Evolutionary conservation across 2,797 vertebrate species (phyloP), one percentile per base, ranked within the genome.

Genomic region (Loriculus beryllinus): DNA sequence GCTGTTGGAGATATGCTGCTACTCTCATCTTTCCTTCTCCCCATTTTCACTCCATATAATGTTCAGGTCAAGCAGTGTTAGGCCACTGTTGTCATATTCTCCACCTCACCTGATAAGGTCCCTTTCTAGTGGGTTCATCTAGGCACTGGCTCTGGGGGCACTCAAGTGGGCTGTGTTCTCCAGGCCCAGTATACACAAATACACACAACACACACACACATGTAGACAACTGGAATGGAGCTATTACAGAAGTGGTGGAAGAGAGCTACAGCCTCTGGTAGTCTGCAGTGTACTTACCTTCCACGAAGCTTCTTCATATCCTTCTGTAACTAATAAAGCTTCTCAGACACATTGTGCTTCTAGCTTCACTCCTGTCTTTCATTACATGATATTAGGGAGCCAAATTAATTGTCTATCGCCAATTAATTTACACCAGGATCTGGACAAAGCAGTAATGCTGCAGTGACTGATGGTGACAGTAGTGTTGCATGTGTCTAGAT

Each of bases 221-320:
- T 1, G 0, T 20, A 59, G 33, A 15, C 0, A 1, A 10, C 56
- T 37, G 22, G 33, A n/a, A 37, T 12, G 39, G 19, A 69, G 57
- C 33, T 70, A 4, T n/a, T 19, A 47, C 14, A 57, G 45, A 33
- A 31, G n/a, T 33, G 45, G 17, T 33, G 75, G 65, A 33, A 54
- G 28, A 62, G 37, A 65, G 51, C 29, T 60, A 51, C 31, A 70
- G 57, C 35, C 20, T 26, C 16, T 21, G 35, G 33, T 26, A 64
- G 47, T 35, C 20, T 60, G n/a, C 81, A 65, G 31, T 14, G 29
- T 31, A 14, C 35, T 63, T 47, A 42, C 59, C 28, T 89, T 60
- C 47, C 47, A 54, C 51, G 65, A 48, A 67, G n/a, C 64, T 71
- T 62, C 60, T 56, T 81, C 47, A 43, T 56, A 19, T 67, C 43